Base-by-base conservation (phyloP, 2,888 invertebrate genomes). In the Salpingus planirostris region DNA sequence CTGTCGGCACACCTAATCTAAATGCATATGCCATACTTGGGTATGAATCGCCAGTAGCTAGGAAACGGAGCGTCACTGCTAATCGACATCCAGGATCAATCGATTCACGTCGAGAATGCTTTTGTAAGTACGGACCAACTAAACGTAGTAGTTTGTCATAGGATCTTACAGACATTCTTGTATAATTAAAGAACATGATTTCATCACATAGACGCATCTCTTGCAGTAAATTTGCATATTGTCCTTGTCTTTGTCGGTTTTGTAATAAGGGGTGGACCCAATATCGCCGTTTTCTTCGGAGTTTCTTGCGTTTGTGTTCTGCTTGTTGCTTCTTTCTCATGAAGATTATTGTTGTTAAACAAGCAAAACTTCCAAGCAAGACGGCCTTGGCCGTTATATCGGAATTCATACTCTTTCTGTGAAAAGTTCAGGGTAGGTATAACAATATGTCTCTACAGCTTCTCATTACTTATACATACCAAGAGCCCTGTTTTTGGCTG, bases 71-170 rank as follows among this genome's bases (percentile, higher is more conserved):
- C 5, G 29, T 28, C 21, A 28, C 7, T 24, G 29, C 15, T 10
- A 28, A 23, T 28, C 21, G 18, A 23, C 10, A 6, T 21, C 22
- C 29, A 28, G 29, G 18, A n/a, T 21, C 5, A 21, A 28, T 28
- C n/a, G 29, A 3, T 21, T 22, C 29, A n/a, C 29, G 15, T 6
- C 11, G 21, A 28, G 7, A 18, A 10, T 23, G 7, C 21, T 28
- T 28, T 23, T 18, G 7, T 4, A 28, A 3, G 4, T 18, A 23
- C 3, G 29, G 29, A n/a, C 21, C 18, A 3, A 28, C 29, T 21
- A 23, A 23, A 8, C 8, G 21, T 11, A 28, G 5, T 5, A 28
- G 18, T n/a, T 28, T n/a, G 11, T 28, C 18, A 21, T 24, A 28
- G 3, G 7, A 11, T 8, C 13, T 21, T 10, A 11, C 22, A 21